Conservation (phyloP, 2,888 invertebrate species). For the Halictus ligatus region DNA sequence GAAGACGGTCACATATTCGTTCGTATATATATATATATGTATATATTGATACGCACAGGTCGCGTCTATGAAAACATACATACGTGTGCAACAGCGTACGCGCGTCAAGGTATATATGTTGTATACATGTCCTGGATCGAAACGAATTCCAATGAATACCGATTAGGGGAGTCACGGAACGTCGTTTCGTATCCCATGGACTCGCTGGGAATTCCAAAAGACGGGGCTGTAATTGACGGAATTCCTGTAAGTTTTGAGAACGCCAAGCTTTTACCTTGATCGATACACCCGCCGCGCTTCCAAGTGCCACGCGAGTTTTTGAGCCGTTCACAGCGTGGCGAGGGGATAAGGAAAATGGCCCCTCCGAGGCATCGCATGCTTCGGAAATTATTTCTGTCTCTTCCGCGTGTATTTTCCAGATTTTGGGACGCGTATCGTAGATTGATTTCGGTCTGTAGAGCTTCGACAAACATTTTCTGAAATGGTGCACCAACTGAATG, state of each 20-base stretch:
- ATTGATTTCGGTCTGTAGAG: background rate
- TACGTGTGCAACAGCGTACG: background rate
- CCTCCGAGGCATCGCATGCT: background rate
- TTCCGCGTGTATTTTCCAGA: background rate
- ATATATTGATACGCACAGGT: background rate
- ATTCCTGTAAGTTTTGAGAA: conserved; percentile 56
- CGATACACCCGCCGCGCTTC: conserved; percentile 44
- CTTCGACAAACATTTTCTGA: rapidly evolving
- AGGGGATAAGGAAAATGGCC: background rate
- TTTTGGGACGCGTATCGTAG: background rate
- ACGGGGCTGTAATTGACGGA: conserved; percentile 60
- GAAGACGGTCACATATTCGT: conserved; percentile 24
- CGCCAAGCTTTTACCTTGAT: conserved; percentile 55
- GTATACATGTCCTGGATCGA: conserved; percentile 30
- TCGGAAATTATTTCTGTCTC: background rate
- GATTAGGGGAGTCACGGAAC: conserved; percentile 65
- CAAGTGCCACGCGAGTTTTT: conserved; percentile 42
- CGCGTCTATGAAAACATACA: background rate
- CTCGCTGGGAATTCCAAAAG: conserved; percentile 62
- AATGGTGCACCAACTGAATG: no score
- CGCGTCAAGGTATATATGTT: background rate
- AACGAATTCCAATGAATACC: conserved; percentile 74
- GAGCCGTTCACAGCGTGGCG: conserved; percentile 6
- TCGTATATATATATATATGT: background rate
- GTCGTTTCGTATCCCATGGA: conserved; percentile 58